Base-by-base conservation (phyloP, 2,797 vertebrate genomes). In the Paratrypauchen microcephalus region DNA sequence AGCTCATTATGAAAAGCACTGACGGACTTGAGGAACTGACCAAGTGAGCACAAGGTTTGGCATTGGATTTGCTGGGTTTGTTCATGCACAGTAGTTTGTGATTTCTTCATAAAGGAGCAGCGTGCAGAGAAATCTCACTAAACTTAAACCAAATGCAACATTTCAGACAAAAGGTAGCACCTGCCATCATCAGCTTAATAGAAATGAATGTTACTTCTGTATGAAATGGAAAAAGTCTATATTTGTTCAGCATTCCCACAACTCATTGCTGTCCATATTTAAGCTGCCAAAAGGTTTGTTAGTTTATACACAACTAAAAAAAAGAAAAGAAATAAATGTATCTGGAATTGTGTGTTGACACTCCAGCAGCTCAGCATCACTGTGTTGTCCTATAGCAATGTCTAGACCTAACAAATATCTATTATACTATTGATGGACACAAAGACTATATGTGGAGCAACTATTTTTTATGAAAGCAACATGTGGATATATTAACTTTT, bases 381-480 rank as follows among this genome's bases (percentile, higher is more conserved):
- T 97, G 96, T 97, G 96, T 96, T 95, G 95, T 95, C 94, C 95
- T 93, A 70, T 81, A 95, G 95, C 94, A 94, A 95, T 96, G 95
- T 95, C 95, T 96, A 94, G 94, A 96, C 94, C 94, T 92, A 97
- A 96, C 95, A 97, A 94, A 93, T 95, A 84, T 95, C 93, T 97
- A 88, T 63, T 97, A 95, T 96, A 95, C 95, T 96, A 96, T 96
- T 94, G 95, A 95, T 95, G 96, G 95, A 96, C 96, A 96, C 95
- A 96, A 95, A 96, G 95, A 96, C 96, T 96, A 94, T 94, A 96
- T 95, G 96, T 95, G 96, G 79, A 97, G 94, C 95, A 96, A 97
- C 94, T 98, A 99, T 99, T 99, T 99, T 67, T 99, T 98, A 97
- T 98, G 95, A 97, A 97, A 96, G 94, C 95, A 96, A 95, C 96